These are phyloP conservation scores for Ornithoptera priamus DNA, from an alignment of 2,888 invertebrate species.

Conservation along the genomic window DNA sequence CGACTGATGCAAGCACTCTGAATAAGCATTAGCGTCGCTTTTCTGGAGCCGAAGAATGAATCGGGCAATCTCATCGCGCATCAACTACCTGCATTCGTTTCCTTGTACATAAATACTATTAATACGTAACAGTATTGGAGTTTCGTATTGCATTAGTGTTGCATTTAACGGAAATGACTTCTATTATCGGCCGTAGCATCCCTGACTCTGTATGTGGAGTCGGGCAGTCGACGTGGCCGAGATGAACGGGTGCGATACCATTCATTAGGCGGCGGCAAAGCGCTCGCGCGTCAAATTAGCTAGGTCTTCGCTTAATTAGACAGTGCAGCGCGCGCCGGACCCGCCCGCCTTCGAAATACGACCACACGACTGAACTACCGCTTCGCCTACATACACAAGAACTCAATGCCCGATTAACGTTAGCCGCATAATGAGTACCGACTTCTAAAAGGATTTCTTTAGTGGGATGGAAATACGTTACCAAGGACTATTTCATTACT, in stretches of 20 bases:
- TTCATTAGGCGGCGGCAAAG: conserved; percentile 71
- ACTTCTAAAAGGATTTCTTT: conserved; percentile 14
- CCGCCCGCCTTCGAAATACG: conserved; percentile 37
- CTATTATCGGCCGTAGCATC: conserved; percentile 57
- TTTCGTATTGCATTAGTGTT: conserved; percentile 34
- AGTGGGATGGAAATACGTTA: background rate
- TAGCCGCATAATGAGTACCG: conserved; percentile 13
- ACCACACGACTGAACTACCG: conserved; percentile 25
- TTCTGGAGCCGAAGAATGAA: conserved; percentile 50
- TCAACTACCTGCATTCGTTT: conserved; percentile 34
- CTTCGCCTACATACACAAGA: background rate
- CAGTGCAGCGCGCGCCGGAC: conserved; percentile 45
- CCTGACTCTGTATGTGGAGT: conserved; percentile 45
- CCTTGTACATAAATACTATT: conserved; percentile 34
- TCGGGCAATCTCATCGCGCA: conserved; percentile 42
- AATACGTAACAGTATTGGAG: conserved; percentile 24
- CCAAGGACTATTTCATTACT: background rate
- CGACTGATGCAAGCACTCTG: conserved; percentile 59
- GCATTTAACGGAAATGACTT: conserved; percentile 45
- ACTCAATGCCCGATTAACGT: conserved; percentile 20
- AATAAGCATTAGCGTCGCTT: conserved; percentile 61
- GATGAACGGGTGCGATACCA: conserved; percentile 79
- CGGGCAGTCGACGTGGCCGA: conserved; percentile 55
- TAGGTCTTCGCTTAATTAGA: conserved; percentile 72
- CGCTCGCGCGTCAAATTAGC: conserved; percentile 76